Evolutionary conservation across 2,113 vertebrate genomes (phyloP).

Genomic region (Erythrocercus mccallii): DNA sequence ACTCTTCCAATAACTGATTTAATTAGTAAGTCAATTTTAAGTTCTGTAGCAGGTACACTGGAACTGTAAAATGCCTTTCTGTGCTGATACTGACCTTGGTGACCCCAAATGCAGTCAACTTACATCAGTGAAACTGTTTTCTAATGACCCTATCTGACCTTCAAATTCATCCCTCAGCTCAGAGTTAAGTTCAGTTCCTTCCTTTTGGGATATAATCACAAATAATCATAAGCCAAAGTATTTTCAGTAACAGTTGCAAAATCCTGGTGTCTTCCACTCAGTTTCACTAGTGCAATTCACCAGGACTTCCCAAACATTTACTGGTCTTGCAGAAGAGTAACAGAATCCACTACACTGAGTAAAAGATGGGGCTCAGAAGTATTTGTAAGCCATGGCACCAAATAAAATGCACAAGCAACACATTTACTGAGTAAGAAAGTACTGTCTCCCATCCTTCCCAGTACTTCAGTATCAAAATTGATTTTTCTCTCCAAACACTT

Average conservation of each 20-base stretch:
- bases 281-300: background rate
- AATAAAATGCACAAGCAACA: background rate
- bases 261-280: background rate
- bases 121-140: background rate
- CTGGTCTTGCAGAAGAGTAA: background rate
- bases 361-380: background rate
- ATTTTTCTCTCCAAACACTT: background rate
- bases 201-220: background rate
- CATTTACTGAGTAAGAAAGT: background rate
- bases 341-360: background rate
- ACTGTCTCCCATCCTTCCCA: background rate
- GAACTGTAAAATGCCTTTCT: background rate
- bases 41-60: background rate
- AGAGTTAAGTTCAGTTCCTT: background rate
- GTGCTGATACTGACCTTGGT: background rate
- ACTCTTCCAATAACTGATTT: background rate
- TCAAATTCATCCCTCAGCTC: background rate
- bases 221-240: background rate
- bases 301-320: background rate
- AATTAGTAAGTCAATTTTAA: background rate
- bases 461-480: background rate
- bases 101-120: background rate
- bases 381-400: background rate
- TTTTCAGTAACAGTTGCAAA: background rate
- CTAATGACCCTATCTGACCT: background rate